Conservation (phyloP, 2,113 vertebrate genomes). For the Nothocercus julius region DNA sequence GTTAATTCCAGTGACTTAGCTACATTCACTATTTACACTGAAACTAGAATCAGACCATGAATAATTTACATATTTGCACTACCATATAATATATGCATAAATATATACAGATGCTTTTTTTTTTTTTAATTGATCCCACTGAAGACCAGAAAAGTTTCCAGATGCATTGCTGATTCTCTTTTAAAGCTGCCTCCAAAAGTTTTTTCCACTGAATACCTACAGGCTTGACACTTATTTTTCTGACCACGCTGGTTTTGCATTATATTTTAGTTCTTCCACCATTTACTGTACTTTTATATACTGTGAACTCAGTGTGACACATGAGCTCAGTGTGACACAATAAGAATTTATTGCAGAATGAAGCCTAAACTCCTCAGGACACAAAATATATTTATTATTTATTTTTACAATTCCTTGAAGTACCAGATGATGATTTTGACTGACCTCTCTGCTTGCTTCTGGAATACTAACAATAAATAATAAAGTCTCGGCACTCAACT, state of each 20-base stretch:
- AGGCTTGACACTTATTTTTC: neutral
- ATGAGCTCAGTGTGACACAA: fast-evolving
- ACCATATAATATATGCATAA: fast-evolving
- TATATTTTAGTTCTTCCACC: neutral
- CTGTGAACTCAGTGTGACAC: neutral
- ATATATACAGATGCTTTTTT: too few relatives aligned
- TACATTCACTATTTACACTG: neutral
- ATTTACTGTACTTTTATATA: neutral
- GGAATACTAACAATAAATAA: neutral
- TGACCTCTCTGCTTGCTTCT: neutral
- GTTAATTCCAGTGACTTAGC: neutral
- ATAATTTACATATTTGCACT: neutral
- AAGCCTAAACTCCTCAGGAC: neutral
- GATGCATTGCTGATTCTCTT: neutral
- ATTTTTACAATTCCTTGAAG: neutral
- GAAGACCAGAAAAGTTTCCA: neutral
- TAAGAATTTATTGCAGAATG: neutral
- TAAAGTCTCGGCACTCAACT: neutral
- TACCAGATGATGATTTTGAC: neutral
- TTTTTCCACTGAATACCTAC: neutral
- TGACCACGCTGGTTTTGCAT: neutral
- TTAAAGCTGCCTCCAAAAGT: neutral
- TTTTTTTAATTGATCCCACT: neutral
- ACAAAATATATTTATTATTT: neutral
- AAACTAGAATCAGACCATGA: neutral